A percentile compares a stretch with the other conserved stretches of the same genome.
Conservation (phyloP, 2,888 invertebrate genomes). For the Dinocampus coccinellae region DNA sequence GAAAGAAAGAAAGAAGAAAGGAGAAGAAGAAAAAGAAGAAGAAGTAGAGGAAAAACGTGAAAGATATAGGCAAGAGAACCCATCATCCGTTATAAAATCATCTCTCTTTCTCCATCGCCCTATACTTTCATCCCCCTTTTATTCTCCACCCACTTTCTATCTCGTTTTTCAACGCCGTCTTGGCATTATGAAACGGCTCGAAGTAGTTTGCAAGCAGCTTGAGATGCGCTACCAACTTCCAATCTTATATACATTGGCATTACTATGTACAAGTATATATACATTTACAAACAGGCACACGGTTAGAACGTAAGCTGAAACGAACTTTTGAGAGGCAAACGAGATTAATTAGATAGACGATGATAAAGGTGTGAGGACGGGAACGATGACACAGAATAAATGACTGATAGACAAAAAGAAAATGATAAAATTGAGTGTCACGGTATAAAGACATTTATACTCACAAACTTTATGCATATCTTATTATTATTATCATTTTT, state of each 20-base stretch:
- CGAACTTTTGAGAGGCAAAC: conserved; percentile 43
- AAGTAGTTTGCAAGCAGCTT: conserved; percentile 56
- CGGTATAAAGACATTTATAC: not conserved
- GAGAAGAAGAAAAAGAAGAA: conserved; percentile 6
- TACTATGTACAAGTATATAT: not conserved
- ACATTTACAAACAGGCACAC: not conserved
- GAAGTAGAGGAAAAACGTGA: conserved; percentile 19
- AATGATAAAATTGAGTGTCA: not conserved
- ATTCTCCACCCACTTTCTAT: conserved; percentile 36
- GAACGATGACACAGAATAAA: not conserved
- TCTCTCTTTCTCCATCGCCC: not conserved
- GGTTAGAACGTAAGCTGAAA: conserved; percentile 32
- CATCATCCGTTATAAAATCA: conserved; percentile 16
- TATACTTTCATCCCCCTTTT: not conserved
- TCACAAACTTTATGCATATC: no score
- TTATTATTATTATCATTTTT: no score
- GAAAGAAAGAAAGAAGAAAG: conserved; percentile 5
- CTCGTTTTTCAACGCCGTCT: conserved; percentile 27
- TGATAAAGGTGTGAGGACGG: conserved; percentile 35
- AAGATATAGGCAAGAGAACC: conserved; percentile 2
- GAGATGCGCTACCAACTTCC: conserved; percentile 33
- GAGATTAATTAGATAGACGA: conserved; percentile 56
- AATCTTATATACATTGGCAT: not conserved
- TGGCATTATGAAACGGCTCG: conserved; percentile 47
- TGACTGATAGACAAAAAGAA: not conserved